These are phyloP conservation scores for Polyergus mexicanus DNA, from an alignment of 1,140 invertebrate genomes.

Conservation along the genomic window DNA sequence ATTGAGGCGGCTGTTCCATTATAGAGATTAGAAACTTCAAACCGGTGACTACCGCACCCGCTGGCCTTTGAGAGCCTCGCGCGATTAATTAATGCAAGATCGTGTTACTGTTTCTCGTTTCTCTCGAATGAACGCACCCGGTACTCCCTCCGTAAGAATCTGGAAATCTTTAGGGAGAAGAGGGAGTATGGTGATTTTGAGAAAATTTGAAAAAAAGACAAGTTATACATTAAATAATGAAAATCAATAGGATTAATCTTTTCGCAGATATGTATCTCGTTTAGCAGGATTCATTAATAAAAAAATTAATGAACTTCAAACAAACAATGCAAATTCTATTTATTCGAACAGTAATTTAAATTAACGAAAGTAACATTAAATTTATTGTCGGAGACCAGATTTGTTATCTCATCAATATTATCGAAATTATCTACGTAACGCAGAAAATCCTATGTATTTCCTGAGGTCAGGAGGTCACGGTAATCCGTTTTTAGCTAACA, in stretches of 20 bases:
- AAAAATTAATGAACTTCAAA: not conserved
- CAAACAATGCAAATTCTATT: too few species aligned
- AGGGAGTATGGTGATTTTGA: not conserved
- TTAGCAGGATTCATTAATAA: not conserved
- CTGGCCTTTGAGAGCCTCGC: slow-evolving; percentile 11
- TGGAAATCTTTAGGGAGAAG: not conserved
- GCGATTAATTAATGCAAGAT: slow-evolving; percentile 67
- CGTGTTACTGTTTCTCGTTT: not conserved
- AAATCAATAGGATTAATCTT: not conserved
- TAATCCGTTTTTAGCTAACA: not conserved
- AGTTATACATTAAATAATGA: not conserved
- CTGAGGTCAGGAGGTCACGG: not conserved
- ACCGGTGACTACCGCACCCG: slow-evolving; percentile 27
- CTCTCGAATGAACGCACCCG: not conserved
- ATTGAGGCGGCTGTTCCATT: slow-evolving; percentile 81
- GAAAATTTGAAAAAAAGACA: not conserved
- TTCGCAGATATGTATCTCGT: not conserved
- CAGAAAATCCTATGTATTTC: not conserved
- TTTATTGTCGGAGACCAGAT: not conserved
- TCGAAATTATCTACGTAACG: not conserved
- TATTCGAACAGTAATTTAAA: not conserved
- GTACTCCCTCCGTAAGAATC: not conserved
- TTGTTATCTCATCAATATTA: not conserved
- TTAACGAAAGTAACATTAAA: not conserved
- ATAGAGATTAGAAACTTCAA: slow-evolving; percentile 82